A percentile compares a stretch with the other conserved stretches of the same genome.
phyloP scores from a whole-genome alignment of 2,113 vertebrate species.

The Neodon shergylaensis region DNA sequence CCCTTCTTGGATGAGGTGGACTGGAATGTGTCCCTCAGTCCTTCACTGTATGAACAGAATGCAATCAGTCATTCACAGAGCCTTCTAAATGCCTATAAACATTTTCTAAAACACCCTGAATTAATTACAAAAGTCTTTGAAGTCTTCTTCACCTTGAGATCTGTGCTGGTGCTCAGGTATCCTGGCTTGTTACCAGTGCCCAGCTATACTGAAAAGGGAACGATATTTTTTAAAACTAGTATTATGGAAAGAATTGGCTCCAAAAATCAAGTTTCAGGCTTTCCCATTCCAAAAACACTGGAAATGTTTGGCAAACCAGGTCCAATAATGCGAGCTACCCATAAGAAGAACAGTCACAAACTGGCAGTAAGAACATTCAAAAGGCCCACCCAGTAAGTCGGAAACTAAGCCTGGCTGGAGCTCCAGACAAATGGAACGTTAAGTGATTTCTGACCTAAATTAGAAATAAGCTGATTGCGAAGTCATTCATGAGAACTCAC shows the following conservation, averaged over 20 bases:
- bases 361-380: background rate
- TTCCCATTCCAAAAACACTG: slow-evolving; percentile 10
- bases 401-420: background rate
- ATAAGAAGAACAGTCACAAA: slow-evolving; percentile 11
- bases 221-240: slow-evolving; percentile 32
- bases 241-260: slow-evolving; percentile 54
- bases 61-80: slow-evolving; percentile 41
- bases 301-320: slow-evolving; percentile 32
- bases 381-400: background rate
- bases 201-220: slow-evolving; percentile 34
- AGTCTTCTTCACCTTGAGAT: slow-evolving; percentile 55
- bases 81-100: slow-evolving; percentile 33
- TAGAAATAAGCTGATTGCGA: background rate
- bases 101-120: slow-evolving; percentile 54
- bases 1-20: slow-evolving; percentile 17
- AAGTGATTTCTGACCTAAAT: slow-evolving; percentile 1
- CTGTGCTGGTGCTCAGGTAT: background rate
- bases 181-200: slow-evolving; percentile 34
- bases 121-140: slow-evolving; percentile 40
- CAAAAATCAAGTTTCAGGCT: slow-evolving; percentile 23
- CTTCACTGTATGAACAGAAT: slow-evolving; percentile 58
- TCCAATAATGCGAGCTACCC: background rate
- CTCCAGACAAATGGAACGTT: slow-evolving; percentile 29
- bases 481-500: background rate
- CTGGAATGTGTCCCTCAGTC: background rate